These are phyloP conservation scores for Drosophila guanche DNA, from an alignment of 1,140 invertebrate species.

Conservation along the genomic window DNA sequence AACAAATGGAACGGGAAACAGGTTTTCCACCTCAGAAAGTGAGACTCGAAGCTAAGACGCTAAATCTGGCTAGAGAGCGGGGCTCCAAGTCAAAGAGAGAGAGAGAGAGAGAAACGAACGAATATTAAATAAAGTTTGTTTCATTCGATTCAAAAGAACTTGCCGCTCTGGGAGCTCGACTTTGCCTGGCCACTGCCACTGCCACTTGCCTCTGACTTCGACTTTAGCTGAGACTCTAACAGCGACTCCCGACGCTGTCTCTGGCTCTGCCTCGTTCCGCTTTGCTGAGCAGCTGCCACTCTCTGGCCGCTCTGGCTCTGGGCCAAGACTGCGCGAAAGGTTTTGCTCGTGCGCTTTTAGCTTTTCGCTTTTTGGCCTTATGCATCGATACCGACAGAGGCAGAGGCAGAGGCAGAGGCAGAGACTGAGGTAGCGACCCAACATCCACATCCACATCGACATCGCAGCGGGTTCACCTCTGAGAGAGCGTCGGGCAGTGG, in stretches of 20 bases:
- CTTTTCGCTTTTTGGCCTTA: slow-evolving; percentile 72
- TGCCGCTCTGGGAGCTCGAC: slow-evolving; percentile 44
- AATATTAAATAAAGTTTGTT: slow-evolving; percentile 79
- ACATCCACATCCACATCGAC: no score
- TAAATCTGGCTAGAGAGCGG: slow-evolving; percentile 4
- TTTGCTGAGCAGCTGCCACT: slow-evolving; percentile 74
- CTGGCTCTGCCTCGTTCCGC: slow-evolving; percentile 56
- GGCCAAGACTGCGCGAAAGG: slow-evolving; percentile 73
- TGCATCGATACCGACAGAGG: slow-evolving; percentile 45
- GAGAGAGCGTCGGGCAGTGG: slow-evolving; percentile 41
- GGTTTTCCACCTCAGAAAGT: slow-evolving; percentile 57
- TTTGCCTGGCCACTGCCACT: slow-evolving; percentile 6
- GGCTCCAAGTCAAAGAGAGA: no score
- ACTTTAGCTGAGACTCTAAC: slow-evolving; percentile 24
- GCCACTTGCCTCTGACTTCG: slow-evolving; percentile 24
- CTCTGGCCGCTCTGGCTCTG: slow-evolving; percentile 43
- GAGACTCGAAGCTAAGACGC: slow-evolving; percentile 16
- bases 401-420: slow-evolving; percentile 40
- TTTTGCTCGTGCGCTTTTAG: slow-evolving; percentile 54
- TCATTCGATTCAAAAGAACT: slow-evolving; percentile 78
- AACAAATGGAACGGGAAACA: slow-evolving; percentile 71
- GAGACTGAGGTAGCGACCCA: slow-evolving; percentile 13
- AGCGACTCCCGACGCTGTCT: neutral
- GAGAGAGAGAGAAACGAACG: slow-evolving; percentile 22
- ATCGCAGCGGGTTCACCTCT: slow-evolving; percentile 5